These are phyloP conservation scores for Sorex fumeus DNA, from an alignment of 2,113 vertebrate species.

Conservation along the genomic window DNA sequence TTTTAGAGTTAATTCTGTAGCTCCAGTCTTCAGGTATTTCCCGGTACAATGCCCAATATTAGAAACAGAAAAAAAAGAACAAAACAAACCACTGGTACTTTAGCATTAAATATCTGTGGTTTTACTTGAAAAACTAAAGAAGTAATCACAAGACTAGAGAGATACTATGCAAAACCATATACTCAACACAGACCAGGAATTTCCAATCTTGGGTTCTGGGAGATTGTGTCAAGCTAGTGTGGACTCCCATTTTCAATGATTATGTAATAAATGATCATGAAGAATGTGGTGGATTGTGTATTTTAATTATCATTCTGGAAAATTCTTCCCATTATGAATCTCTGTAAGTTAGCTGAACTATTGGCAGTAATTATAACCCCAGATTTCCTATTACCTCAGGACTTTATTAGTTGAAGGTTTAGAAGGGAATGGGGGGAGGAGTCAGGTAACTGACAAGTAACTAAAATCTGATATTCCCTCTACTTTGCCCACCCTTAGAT, in stretches of 20 bases:
- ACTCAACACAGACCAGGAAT: constrained; percentile 88
- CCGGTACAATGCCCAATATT: constrained; percentile 86
- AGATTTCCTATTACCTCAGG: constrained; percentile 74
- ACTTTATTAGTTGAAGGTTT: constrained; percentile 67
- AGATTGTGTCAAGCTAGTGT: constrained; percentile 76
- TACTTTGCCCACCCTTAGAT: constrained; percentile 85
- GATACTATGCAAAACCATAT: constrained; percentile 89
- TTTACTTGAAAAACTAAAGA: constrained; percentile 87
- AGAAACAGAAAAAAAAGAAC: constrained; percentile 79
- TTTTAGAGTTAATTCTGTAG: constrained; percentile 88
- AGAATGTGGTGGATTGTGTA: constrained; percentile 73
- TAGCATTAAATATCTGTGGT: constrained; percentile 83
- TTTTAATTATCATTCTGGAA: constrained; percentile 74
- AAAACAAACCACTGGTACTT: constrained; percentile 85
- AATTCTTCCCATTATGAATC: constrained; percentile 75
- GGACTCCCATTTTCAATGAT: constrained; percentile 79
- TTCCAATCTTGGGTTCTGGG: constrained; percentile 88
- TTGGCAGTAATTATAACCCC: constrained; percentile 70
- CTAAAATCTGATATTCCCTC: constrained; percentile 67
- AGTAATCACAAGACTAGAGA: constrained; percentile 89
- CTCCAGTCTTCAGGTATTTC: constrained; percentile 71
- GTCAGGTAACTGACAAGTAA: constrained; percentile 34
- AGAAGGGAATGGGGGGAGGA: constrained; percentile 30
- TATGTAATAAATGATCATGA: constrained; percentile 70
- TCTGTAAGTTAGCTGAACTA: constrained; percentile 78